These are phyloP conservation scores for Artibeus lituratus DNA, from an alignment of 2,797 vertebrate species.

Conservation along the genomic window DNA sequence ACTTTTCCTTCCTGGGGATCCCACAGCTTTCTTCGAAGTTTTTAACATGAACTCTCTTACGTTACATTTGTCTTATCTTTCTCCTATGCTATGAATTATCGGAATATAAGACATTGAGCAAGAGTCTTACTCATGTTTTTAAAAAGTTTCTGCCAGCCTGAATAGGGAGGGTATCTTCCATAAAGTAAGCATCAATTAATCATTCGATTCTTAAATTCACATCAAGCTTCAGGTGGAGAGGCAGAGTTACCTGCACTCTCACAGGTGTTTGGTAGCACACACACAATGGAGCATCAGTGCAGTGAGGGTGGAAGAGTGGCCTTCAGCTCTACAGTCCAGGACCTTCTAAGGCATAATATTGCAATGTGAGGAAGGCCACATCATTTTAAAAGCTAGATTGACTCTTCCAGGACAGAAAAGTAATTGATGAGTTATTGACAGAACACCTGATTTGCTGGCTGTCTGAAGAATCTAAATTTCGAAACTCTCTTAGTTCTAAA, in stretches of 20 bases:
- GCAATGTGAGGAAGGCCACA: neutral
- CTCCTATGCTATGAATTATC: neutral
- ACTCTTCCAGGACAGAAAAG: constrained; percentile 1
- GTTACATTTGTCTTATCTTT: neutral
- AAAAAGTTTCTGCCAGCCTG: neutral
- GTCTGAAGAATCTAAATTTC: neutral
- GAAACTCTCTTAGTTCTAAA: constrained; percentile 15
- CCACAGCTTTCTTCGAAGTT: neutral
- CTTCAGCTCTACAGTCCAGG: neutral
- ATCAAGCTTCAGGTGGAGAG: neutral
- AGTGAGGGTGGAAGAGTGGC: neutral
- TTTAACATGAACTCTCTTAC: neutral
- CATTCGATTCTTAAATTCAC: neutral
- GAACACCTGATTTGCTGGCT: constrained; percentile 13
- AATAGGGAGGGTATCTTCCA: neutral
- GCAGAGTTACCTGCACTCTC: neutral
- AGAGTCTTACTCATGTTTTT: neutral
- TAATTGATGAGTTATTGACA: constrained; percentile 42
- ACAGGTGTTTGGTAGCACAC: neutral
- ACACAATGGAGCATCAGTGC: neutral
- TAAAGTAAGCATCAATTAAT: neutral
- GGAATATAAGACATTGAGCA: neutral
- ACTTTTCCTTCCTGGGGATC: neutral
- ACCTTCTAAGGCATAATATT: neutral
- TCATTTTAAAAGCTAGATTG: constrained; percentile 35